Evolutionary conservation across 2,113 vertebrate genomes (phyloP), one percentile per base, ranked within the genome.

Genomic region (Speoplatyrhinus poulsoni): DNA sequence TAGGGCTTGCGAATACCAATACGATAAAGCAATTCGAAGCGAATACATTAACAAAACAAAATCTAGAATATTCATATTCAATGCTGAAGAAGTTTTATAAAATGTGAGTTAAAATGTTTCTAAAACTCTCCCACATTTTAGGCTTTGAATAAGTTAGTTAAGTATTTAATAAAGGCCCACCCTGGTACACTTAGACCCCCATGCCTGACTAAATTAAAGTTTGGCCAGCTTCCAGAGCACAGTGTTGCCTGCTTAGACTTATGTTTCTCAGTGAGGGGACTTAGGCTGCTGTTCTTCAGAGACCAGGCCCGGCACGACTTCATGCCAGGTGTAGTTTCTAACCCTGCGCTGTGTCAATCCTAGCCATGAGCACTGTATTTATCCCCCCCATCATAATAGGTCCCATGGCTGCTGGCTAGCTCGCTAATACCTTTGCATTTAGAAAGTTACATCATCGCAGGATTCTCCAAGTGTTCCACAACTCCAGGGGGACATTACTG

Each of bases 391-490:
- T 87, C 80, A 77, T 90, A 87, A 91, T 87, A 89, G 84, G 82
- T 81, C 78, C 70, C 82, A 63, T 77, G 84, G 76, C 84, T 82
- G 63, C 71, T 69, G 79, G 75, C 75, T 57, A 68, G 72, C 73
- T 73, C 76, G 32, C 85, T 85, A 84, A 88, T 85, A 81, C 77
- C 41, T 78, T 88, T 75, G 72, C 74, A 90, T 92, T 91, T 92
- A 93, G 91, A 90, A 75, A 53, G 62, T 89, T 91, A 85, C 85
- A 84, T 93, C 91, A 90, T 72, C 67, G 56, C 80, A 84, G 84
- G 89, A 89, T 90, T 90, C 87, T 87, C 83, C 77, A 83, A 79
- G 72, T 88, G 90, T 89, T 88, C 81, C 76, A 79, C 81, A 82
- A 75, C 62, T 76, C 79, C 70, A 47, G 69, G 15, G 65, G 79